Base-by-base conservation (phyloP, 2,797 vertebrate species). In the Centroberyx gerrardi region DNA sequence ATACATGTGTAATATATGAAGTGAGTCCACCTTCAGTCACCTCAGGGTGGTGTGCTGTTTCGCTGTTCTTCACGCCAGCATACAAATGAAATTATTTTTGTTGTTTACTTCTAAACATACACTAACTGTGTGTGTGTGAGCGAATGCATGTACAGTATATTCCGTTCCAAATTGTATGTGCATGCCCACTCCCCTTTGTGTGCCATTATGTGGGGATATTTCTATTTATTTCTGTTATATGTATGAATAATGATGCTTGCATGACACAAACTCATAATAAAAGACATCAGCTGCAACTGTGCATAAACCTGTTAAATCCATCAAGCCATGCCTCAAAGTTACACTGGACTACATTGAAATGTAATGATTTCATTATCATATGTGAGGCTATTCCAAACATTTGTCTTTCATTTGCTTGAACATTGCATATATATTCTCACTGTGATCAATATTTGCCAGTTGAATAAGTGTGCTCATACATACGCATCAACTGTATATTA, bases 291-390 rank as follows among this genome's bases (percentile, higher is more conserved):
- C 63, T 31, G 36, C 10, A 8, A 44, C 10, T 53, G 31, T 49
- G 14, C 22, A 55, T 12, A 52, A 52, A 51, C 18, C 7, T 31
- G 3, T 62, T 38, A 58, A 48, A 48, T 22, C 59, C 27, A 33
- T 71, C 48, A 33, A n/a, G 14, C 29, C 17, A 46, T 28, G 51
- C 15, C 36, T 36, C 27, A 17, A 12, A 62, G 44, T 18, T 3
- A 52, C 27, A 36, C 8, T 61, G 67, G 46, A 78, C 62, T 54
- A 62, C 58, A 72, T 2, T 40, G 31, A 49, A 22, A 31, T 10
- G 33, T 31, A 44, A 44, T 46, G 60, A 64, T 59, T 54, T 59
- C 59, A 63, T 31, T 55, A 52, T 72, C 59, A 67, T 29, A 48
- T 42, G 17, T 17, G 2, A 49, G 53, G 53, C n/a, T 28, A 48